A percentile compares a stretch with the other conserved stretches of the same genome.
phyloP scores from a whole-genome alignment of 2,113 vertebrate species.

The Isichthys henryi region DNA sequence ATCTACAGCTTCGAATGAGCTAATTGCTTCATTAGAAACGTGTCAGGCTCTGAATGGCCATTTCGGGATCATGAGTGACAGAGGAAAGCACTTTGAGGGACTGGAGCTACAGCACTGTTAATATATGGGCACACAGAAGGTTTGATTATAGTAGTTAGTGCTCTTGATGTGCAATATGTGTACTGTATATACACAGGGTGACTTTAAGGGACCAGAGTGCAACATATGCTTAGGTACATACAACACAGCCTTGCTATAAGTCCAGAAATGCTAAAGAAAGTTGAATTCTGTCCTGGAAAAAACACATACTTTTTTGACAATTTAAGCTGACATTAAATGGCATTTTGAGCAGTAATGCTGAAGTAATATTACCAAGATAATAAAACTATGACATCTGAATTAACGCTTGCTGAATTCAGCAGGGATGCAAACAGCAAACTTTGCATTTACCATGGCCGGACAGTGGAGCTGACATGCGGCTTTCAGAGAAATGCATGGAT shows the following conservation, averaged over 20 bases:
- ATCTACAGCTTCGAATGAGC: not conserved
- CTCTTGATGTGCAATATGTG: not conserved
- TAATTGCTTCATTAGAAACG: conserved; percentile 8
- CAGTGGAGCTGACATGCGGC: not conserved
- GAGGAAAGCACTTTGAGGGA: no score
- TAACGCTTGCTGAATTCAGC: not conserved
- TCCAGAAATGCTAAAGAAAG: not conserved
- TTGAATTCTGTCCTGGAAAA: not conserved
- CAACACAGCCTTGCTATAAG: not conserved
- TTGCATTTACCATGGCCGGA: not conserved
- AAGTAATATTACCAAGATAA: not conserved
- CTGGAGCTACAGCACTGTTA: not conserved
- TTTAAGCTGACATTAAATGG: not conserved
- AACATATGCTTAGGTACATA: not conserved
- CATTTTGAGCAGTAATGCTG: not conserved
- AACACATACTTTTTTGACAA: not conserved
- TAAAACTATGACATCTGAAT: not conserved
- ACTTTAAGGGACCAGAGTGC: not conserved
- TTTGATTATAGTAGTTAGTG: not conserved
- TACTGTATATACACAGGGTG: not conserved
- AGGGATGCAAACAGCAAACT: not conserved
- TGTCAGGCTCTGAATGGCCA: conserved; percentile 3
- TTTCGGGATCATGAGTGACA: not conserved
- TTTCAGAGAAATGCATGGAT: not conserved
- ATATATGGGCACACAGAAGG: not conserved